A percentile compares a stretch with the other conserved stretches of the same genome.
These are phyloP conservation scores for Caenorhabditis afra DNA, from an alignment of 2,888 invertebrate genomes.

Conservation along the genomic window DNA sequence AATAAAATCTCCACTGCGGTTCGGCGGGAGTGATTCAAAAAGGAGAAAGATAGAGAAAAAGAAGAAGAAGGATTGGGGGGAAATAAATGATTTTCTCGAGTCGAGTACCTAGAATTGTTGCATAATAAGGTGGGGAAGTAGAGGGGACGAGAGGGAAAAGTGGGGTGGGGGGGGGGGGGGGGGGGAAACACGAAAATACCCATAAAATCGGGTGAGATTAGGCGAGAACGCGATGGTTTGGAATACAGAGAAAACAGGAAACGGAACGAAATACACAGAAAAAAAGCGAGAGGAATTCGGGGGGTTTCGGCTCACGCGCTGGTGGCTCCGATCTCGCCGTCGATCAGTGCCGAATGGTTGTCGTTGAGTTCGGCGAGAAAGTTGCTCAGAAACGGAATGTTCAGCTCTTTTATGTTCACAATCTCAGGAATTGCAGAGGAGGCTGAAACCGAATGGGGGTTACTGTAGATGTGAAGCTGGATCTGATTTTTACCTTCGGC, in stretches of 20 bases:
- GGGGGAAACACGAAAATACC: conserved; percentile 12
- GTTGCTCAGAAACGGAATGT: conserved; percentile 63
- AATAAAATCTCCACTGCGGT: too few relatives aligned
- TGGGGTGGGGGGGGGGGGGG: too few relatives aligned
- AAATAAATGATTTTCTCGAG: not conserved
- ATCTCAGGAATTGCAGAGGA: conserved; percentile 61
- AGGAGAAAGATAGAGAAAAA: not conserved
- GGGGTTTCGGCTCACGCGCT: not conserved
- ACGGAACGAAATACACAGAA: not conserved
- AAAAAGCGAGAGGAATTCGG: conserved; percentile 18
- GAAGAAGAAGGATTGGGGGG: conserved; percentile 12
- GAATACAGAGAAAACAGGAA: not conserved
- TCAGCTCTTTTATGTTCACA: conserved; percentile 68
- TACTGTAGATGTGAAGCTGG: too few relatives aligned
- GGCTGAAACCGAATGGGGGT: too few relatives aligned
- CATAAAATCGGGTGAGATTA: conserved; percentile 30
- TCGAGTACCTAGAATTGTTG: too few relatives aligned
- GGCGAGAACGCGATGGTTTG: not conserved
- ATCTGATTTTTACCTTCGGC: conserved; percentile 17
- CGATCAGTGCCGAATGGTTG: conserved; percentile 17
- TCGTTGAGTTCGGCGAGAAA: conserved; percentile 60
- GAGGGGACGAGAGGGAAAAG: not conserved
- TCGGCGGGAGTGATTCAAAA: too few relatives aligned
- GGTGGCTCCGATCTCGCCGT: conserved; percentile 42
- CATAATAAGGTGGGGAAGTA: too few relatives aligned